phyloP scores from a whole-genome alignment of 2,888 invertebrate species.

The Lottia gigantea region DNA sequence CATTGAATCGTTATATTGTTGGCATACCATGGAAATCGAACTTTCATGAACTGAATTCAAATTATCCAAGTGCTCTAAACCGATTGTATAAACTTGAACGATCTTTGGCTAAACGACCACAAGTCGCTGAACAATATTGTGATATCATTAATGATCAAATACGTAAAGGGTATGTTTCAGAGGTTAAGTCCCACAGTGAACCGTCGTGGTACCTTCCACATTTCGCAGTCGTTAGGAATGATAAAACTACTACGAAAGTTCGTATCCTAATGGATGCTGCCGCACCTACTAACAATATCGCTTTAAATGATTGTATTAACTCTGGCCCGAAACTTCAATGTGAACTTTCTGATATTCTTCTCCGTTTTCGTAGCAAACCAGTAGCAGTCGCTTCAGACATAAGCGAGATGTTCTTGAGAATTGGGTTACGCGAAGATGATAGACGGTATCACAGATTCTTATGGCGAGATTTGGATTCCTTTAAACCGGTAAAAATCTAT shows the following conservation, averaged over 20 bases:
- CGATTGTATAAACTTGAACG: neutral
- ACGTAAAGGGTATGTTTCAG: neutral
- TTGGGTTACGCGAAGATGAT: neutral
- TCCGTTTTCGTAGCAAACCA: neutral
- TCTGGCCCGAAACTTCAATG: neutral
- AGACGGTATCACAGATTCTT: conserved; percentile 13
- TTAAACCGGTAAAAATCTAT: too few relatives aligned
- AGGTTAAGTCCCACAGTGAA: conserved; percentile 1
- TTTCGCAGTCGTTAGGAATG: neutral
- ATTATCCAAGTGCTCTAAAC: neutral
- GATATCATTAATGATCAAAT: neutral
- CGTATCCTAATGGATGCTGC: conserved; percentile 3
- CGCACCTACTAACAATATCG: conserved; percentile 3
- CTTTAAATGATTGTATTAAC: conserved; percentile 1
- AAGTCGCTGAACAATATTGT: neutral
- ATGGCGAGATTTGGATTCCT: conserved; percentile 5
- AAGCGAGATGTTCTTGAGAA: neutral
- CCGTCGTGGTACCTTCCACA: conserved; percentile 6
- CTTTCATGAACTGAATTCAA: neutral
- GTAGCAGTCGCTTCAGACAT: neutral
- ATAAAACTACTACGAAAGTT: conserved; percentile 1
- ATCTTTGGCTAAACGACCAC: neutral
- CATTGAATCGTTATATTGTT: neutral
- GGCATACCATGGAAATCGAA: conserved; percentile 2
- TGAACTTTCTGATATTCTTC: neutral